Base-by-base conservation (phyloP, 2,797 vertebrate species). In the Hapalemur alaotrensis region DNA sequence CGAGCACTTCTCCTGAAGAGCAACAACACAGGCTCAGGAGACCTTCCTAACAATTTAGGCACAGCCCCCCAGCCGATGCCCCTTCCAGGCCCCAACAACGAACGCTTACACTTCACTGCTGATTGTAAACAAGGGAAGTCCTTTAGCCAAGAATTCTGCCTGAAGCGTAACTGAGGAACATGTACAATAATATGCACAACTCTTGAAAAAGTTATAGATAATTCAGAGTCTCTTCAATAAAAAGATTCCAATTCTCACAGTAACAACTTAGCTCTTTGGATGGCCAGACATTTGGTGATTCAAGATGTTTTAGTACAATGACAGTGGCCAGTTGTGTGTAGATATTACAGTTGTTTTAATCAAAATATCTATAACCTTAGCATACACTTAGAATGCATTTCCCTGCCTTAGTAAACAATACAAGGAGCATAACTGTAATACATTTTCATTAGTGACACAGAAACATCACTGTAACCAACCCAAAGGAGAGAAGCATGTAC, bases 1-100 rank as follows among this genome's bases (percentile, higher is more conserved):
- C 99, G 94, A 99, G 99, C 38, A 99, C 99, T 80, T 99, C 99
- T 52, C 99, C 99, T 99, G 88, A 13, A 84, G 89, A 61, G 84
- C 18, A 94, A 95, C 59, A 38, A 96, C 48, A 96, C n/a, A 57
- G 17, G 41, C 30, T 41, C 13, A 10, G 22, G 4, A 52, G 72
- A 79, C 23, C 32, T 4, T 5, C 6, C 17, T 25, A 4, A 41
- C 61, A 0, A 2, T 11, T 6, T 14, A 41, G 22, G 22, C 3
- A 2, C 0, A 4, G 85, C 76, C 23, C 25, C n/a, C 59, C 30
- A 12, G 11, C 23, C 32, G 4, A 17, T 46, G 0, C 17, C 72
- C 28, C 59, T 50, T 35, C 22, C 46, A 22, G 52, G 54, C 28
- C 41, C 63, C 35, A 65, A 12, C 6, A 20, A 63, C 2, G 11